Percentiles rank a stretch among this genome's conserved stretches.
Evolutionary conservation across 2,797 vertebrate genomes (phyloP).

Genomic region (Fistularia commersonii): DNA sequence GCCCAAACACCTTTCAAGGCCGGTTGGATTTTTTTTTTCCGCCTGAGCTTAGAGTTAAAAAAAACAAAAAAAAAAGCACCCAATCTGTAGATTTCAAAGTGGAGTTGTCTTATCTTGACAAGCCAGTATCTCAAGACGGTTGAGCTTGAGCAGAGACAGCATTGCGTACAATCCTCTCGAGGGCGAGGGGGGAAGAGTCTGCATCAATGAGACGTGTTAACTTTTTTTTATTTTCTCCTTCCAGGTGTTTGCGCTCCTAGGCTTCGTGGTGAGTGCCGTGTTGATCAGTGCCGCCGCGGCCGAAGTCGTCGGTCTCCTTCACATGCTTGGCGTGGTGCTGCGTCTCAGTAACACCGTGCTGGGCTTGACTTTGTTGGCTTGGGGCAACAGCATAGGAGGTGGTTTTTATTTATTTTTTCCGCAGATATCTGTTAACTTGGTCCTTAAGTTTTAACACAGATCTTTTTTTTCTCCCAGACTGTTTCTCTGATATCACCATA

Average conservation of each 20-base stretch:
- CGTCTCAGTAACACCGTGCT: constrained; percentile 92
- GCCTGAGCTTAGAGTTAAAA: too few relatives aligned
- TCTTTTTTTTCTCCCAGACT: constrained; percentile 72
- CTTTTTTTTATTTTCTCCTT: not conserved
- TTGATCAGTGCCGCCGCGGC: constrained; percentile 87
- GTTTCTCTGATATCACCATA: constrained; percentile 91
- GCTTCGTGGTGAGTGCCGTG: constrained; percentile 90
- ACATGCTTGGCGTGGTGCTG: constrained; percentile 86
- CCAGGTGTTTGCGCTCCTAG: constrained; percentile 89
- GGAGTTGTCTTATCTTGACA: too few relatives aligned
- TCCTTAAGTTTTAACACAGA: not conserved
- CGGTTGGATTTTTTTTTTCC: too few relatives aligned
- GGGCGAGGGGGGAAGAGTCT: too few relatives aligned
- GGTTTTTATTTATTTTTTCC: too few relatives aligned
- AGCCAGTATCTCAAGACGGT: too few relatives aligned
- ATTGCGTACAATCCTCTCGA: too few relatives aligned
- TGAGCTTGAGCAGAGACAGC: too few relatives aligned
- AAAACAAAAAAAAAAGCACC: too few relatives aligned
- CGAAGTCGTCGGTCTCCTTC: constrained; percentile 90
- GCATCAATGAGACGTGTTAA: not conserved
- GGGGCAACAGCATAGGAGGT: constrained; percentile 98
- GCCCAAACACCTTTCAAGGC: too few relatives aligned
- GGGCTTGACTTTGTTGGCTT: constrained; percentile 92
- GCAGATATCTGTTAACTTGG: too few relatives aligned
- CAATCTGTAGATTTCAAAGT: too few relatives aligned